These are phyloP conservation scores for Diaperis boleti DNA, from an alignment of 2,888 invertebrate species.

Conservation along the genomic window DNA sequence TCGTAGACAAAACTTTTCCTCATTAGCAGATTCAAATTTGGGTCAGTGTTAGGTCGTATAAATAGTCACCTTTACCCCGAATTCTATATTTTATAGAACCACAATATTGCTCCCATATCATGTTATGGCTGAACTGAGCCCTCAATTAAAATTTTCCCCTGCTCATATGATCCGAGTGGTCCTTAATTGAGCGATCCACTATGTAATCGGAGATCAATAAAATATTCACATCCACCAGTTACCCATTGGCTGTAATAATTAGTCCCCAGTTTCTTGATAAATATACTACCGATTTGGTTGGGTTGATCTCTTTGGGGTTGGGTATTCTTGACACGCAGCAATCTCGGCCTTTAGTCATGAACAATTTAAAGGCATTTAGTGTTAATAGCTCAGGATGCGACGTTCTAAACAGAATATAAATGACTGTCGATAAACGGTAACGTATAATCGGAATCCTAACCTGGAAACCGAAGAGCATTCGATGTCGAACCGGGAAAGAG, in stretches of 20 bases:
- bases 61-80: too few species aligned
- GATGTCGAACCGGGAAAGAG: not conserved
- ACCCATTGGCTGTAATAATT: conserved; percentile 29
- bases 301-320: conserved; percentile 25
- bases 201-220: conserved; percentile 24
- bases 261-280: conserved; percentile 30
- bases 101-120: too few species aligned
- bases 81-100: too few species aligned
- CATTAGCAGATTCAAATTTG: too few species aligned
- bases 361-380: conserved; percentile 42
- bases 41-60: too few species aligned
- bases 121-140: too few species aligned
- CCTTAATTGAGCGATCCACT: conserved; percentile 4
- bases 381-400: conserved; percentile 52
- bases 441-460: conserved; percentile 22
- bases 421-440: conserved; percentile 38
- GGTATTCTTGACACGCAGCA: conserved; percentile 40
- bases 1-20: too few species aligned
- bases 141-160: conserved; percentile 12
- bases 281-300: conserved; percentile 20
- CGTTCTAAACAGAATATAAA: conserved; percentile 55
- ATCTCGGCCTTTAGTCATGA: conserved; percentile 40
- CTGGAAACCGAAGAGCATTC: not conserved
- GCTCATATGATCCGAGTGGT: not conserved
- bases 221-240: conserved; percentile 29